A percentile compares a stretch with the other conserved stretches of the same genome.
Evolutionary conservation across 2,888 invertebrate species (phyloP).

Genomic region (Hyles lineata): DNA sequence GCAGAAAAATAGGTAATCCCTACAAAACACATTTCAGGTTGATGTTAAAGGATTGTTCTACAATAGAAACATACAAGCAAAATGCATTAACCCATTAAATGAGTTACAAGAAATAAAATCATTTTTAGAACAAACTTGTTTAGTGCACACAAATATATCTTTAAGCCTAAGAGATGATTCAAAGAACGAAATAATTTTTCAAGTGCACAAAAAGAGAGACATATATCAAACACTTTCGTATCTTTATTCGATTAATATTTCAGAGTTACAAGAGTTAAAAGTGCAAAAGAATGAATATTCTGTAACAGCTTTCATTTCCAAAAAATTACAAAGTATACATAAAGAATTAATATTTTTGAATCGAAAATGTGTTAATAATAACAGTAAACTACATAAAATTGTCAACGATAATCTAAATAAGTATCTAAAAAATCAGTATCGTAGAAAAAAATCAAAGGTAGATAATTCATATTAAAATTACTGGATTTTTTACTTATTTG

Average conservation of each 20-base stretch:
- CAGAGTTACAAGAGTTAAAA: conserved; percentile 67
- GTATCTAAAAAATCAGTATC: conserved; percentile 36
- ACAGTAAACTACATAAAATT: conserved; percentile 67
- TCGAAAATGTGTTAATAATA: conserved; percentile 80
- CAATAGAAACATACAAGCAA: conserved; percentile 86
- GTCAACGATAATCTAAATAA: conserved; percentile 57
- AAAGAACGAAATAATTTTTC: conserved; percentile 84
- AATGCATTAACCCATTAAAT: conserved; percentile 76
- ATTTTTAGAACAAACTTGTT: conserved; percentile 85
- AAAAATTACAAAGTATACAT: conserved; percentile 46
- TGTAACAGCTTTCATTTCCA: conserved; percentile 85
- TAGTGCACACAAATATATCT: conserved; percentile 87
- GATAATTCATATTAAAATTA: neutral
- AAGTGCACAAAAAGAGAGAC: conserved; percentile 84
- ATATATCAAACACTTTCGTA: conserved; percentile 79
- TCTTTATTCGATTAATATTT: conserved; percentile 63
- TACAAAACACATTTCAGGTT: conserved; percentile 64
- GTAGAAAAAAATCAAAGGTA: conserved; percentile 56
- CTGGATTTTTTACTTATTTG: neutral
- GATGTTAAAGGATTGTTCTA: conserved; percentile 87
- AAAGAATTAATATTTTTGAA: conserved; percentile 87
- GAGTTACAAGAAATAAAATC: conserved; percentile 86
- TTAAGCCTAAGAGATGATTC: conserved; percentile 88
- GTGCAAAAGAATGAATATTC: conserved; percentile 76
- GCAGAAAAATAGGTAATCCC: neutral